These are phyloP conservation scores for Eufriesea mexicana DNA, from an alignment of 1,140 invertebrate genomes.

Conservation along the genomic window DNA sequence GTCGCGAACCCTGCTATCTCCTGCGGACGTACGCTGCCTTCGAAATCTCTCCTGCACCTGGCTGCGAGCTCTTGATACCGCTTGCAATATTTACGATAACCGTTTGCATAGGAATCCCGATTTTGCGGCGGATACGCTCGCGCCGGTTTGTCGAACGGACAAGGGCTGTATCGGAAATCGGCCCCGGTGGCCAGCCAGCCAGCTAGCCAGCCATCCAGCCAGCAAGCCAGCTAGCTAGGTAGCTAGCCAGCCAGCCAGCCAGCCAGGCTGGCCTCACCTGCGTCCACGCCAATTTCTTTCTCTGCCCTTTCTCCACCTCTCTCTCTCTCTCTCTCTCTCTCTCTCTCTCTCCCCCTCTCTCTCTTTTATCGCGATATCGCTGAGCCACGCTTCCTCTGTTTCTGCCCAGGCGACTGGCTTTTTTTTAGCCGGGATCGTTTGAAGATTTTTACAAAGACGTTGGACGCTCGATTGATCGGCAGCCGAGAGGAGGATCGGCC, in stretches of 20 bases:
- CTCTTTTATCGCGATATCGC: background rate
- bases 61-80: constrained; percentile 46
- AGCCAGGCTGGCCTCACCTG: background rate
- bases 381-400: no score
- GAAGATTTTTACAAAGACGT: constrained; percentile 37
- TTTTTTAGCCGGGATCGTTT: constrained; percentile 2
- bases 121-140: constrained; percentile 23
- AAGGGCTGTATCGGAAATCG: background rate
- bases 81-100: constrained; percentile 56
- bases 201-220: background rate
- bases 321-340: no score
- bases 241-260: no score
- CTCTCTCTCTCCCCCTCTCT: no score
- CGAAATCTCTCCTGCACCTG: constrained; percentile 57
- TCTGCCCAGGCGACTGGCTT: no score
- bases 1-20: constrained; percentile 10
- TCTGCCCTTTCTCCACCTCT: background rate
- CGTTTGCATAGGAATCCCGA: constrained; percentile 46
- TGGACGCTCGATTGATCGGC: constrained; percentile 34
- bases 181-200: background rate
- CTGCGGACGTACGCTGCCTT: constrained; percentile 50
- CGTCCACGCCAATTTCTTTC: background rate
- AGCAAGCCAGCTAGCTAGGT: no score
- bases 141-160: background rate
- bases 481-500: background rate